Percentiles rank a stretch among this genome's conserved stretches.
phyloP scores from a whole-genome alignment of 1,140 invertebrate genomes.

The Solen grandis region DNA sequence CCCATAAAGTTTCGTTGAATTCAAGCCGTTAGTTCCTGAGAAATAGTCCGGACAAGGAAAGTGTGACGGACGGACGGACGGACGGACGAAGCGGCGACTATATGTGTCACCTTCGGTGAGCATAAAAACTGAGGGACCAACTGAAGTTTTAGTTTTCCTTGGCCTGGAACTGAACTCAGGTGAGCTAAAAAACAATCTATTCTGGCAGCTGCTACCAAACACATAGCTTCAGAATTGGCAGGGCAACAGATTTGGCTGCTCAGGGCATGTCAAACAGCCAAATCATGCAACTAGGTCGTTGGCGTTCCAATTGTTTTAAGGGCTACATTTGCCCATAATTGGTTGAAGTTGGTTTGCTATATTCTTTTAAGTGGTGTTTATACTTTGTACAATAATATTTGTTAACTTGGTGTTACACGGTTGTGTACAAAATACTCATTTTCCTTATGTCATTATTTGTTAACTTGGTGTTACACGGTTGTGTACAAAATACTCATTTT shows the following conservation, averaged over 20 bases:
- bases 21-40: too few relatives aligned
- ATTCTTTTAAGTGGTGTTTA: too few relatives aligned
- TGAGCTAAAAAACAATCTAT: not conserved
- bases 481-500: not conserved
- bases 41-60: too few relatives aligned
- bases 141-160: conserved; percentile 24
- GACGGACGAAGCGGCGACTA: too few relatives aligned
- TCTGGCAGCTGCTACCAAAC: not conserved
- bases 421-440: too few relatives aligned
- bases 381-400: too few relatives aligned
- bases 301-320: conserved; percentile 11
- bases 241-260: conserved; percentile 5
- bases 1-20: too few relatives aligned
- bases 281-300: not conserved
- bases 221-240: conserved; percentile 1
- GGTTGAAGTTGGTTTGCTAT: not conserved
- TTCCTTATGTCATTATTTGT: too few relatives aligned
- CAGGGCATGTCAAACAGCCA: not conserved
- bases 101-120: too few relatives aligned
- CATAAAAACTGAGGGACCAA: conserved; percentile 43
- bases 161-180: conserved; percentile 39
- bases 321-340: not conserved
- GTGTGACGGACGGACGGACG: too few relatives aligned
- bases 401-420: too few relatives aligned
- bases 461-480: too few relatives aligned